A percentile compares a stretch with the other conserved stretches of the same genome.
Conservation (phyloP, 2,888 invertebrate species). For the Pseudolycoriella hygida region DNA sequence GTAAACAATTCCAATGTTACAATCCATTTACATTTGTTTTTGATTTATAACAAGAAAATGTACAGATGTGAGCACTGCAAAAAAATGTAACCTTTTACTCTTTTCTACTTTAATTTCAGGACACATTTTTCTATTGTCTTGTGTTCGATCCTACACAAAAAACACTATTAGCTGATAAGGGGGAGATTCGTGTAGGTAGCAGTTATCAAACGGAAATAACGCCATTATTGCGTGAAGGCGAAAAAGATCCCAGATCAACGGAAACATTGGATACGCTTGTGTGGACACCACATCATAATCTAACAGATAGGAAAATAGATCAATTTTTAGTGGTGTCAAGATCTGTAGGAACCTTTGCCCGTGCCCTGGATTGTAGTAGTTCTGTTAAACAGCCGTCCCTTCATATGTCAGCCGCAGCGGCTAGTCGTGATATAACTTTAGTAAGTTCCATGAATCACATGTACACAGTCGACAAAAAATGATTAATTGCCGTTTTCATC, state of each 20-base stretch:
- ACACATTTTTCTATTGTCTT: constrained; percentile 98
- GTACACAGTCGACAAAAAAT: constrained; percentile 6
- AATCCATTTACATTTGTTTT: not conserved
- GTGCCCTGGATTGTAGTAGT: constrained; percentile 95
- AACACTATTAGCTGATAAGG: constrained; percentile 96
- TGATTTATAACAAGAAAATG: too few relatives aligned
- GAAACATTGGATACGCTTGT: constrained; percentile 78
- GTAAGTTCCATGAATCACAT: constrained; percentile 28
- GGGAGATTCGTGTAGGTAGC: constrained; percentile 81
- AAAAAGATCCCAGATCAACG: constrained; percentile 37
- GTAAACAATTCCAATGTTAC: constrained; percentile 1
- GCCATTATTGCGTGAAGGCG: constrained; percentile 61
- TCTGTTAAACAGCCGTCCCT: constrained; percentile 95
- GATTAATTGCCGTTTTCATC: constrained; percentile 11
- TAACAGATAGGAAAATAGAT: constrained; percentile 93
- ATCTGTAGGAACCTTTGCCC: constrained; percentile 96
- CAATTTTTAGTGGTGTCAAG: constrained; percentile 90
- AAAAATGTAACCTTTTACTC: constrained; percentile 22
- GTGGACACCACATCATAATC: constrained; percentile 84
- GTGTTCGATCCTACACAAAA: constrained; percentile 99
- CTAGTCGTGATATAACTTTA: constrained; percentile 93
- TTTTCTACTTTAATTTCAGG: constrained; percentile 42
- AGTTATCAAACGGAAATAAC: constrained; percentile 93
- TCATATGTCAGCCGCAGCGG: constrained; percentile 98
- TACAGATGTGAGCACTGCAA: not conserved